Conservation (phyloP, 1,140 invertebrate species). For the Brachionus angularis region DNA sequence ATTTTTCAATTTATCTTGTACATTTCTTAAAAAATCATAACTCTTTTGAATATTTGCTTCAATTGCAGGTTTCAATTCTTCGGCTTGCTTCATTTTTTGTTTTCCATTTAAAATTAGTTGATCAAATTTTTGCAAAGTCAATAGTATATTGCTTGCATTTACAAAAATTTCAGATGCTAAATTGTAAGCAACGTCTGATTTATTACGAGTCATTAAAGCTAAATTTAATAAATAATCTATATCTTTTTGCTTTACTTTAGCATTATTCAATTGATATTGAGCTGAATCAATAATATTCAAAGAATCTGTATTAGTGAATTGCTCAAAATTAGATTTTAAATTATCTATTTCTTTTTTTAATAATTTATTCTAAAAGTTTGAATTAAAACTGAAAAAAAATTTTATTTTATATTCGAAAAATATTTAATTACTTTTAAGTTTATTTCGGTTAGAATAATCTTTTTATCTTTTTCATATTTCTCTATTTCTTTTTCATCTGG, state of each 20-base stretch:
- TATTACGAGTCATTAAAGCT: background rate
- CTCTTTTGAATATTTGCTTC: conserved; percentile 1
- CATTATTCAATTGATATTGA: conserved; percentile 14
- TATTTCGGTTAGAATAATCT: background rate
- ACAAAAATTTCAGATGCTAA: background rate
- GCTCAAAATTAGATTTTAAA: background rate
- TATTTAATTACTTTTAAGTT: background rate
- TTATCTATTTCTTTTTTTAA: conserved; percentile 22
- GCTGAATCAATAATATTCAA: background rate
- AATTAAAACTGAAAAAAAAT: background rate
- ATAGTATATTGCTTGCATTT: conserved; percentile 16
- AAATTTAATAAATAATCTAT: conserved; percentile 24
- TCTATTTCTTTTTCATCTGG: background rate
- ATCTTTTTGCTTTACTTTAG: conserved; percentile 34
- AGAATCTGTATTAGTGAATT: background rate
- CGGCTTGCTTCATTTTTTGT: conserved; percentile 5
- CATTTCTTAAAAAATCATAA: background rate
- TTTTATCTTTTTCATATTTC: background rate
- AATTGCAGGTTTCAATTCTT: background rate
- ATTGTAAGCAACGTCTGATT: conserved; percentile 5
- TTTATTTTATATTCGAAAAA: background rate
- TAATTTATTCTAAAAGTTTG: background rate
- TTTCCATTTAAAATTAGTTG: conserved; percentile 12
- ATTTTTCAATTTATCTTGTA: background rate
- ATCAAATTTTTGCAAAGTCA: conserved; percentile 29